Percentiles rank a stretch among this genome's conserved stretches.
Conservation (phyloP, 2,888 invertebrate genomes). For the Cybosia mesomella region DNA sequence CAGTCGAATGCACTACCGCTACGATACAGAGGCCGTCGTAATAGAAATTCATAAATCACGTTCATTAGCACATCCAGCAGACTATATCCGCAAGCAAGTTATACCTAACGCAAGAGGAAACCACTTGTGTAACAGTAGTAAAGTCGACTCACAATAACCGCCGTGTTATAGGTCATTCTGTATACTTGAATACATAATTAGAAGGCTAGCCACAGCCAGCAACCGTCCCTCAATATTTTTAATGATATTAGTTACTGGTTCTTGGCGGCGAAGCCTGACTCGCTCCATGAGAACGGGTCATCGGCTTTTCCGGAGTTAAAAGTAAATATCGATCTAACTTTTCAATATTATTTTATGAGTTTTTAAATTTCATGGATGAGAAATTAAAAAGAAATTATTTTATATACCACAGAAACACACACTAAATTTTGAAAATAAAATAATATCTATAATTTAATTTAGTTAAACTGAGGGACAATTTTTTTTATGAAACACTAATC, state of each 20-base stretch:
- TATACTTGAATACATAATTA: constrained; percentile 74
- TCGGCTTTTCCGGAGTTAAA: constrained; percentile 6
- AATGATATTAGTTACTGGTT: constrained; percentile 22
- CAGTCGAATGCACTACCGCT: too few relatives aligned
- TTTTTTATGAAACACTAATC: too few relatives aligned
- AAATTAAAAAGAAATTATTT: neutral
- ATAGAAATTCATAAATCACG: constrained; percentile 4
- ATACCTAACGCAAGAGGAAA: constrained; percentile 65
- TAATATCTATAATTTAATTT: too few relatives aligned
- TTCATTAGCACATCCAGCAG: constrained; percentile 50
- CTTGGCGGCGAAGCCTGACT: neutral
- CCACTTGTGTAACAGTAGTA: constrained; percentile 80
- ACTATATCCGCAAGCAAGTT: constrained; percentile 35
- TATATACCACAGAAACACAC: neutral
- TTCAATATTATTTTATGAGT: neutral
- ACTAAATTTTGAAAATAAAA: neutral
- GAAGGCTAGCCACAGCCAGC: constrained; percentile 43
- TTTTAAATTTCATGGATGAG: neutral
- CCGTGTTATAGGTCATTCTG: constrained; percentile 76
- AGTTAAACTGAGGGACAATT: too few relatives aligned
- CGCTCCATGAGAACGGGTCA: neutral
- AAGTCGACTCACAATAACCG: constrained; percentile 71
- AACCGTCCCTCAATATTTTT: constrained; percentile 34
- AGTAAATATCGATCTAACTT: neutral
- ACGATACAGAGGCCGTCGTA: too few relatives aligned